These are phyloP conservation scores for Parelbella ahira DNA, from an alignment of 2,888 invertebrate genomes.

Conservation along the genomic window DNA sequence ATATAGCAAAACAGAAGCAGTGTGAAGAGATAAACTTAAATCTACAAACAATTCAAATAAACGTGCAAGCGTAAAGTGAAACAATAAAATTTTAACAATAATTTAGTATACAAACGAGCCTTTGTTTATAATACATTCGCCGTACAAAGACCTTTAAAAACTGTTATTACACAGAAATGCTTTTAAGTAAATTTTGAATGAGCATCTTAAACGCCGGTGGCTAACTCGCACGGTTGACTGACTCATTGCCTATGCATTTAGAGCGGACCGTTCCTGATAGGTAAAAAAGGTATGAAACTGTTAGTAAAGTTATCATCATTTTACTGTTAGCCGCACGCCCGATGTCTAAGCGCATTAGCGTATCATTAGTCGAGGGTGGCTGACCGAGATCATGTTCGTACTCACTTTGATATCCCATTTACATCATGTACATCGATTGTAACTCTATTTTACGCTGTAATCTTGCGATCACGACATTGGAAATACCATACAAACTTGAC, in stretches of 20 bases:
- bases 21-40: too few relatives aligned
- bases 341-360: conserved; percentile 64
- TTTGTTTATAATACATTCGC: too few relatives aligned
- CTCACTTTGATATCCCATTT: conserved; percentile 4
- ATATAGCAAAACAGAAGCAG: too few relatives aligned
- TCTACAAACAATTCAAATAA: too few relatives aligned
- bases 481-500: too few relatives aligned
- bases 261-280: conserved; percentile 69
- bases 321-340: conserved; percentile 70
- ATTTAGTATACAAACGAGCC: too few relatives aligned
- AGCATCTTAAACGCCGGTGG: conserved; percentile 18
- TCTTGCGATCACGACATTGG: neutral
- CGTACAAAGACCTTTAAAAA: too few relatives aligned
- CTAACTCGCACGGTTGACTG: conserved; percentile 54
- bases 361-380: conserved; percentile 74
- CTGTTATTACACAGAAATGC: conserved; percentile 14
- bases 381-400: conserved; percentile 52
- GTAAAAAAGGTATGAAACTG: conserved; percentile 68
- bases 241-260: conserved; percentile 76
- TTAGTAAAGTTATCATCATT: conserved; percentile 70
- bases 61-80: too few relatives aligned
- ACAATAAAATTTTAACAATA: too few relatives aligned
- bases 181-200: conserved; percentile 17
- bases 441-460: conserved; percentile 10
- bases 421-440: conserved; percentile 19